Conservation (phyloP, 2,888 invertebrate genomes). For the Spodoptera exigua region DNA sequence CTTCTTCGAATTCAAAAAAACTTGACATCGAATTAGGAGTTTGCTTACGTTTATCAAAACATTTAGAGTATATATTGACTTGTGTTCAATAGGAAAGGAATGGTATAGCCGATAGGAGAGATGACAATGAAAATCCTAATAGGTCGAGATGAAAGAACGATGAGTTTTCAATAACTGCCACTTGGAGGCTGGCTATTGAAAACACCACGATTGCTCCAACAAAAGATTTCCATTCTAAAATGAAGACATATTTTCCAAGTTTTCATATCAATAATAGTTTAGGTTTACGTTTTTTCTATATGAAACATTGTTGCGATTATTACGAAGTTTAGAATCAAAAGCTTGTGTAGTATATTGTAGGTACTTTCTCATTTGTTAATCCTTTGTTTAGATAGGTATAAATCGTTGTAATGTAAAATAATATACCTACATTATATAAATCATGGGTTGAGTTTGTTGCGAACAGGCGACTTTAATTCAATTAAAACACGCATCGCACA, state of each 20-base stretch:
- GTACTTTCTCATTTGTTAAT: slow-evolving; percentile 15
- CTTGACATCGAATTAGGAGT: slow-evolving; percentile 34
- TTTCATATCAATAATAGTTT: slow-evolving; percentile 31
- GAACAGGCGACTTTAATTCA: too few relatives aligned
- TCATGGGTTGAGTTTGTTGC: too few relatives aligned
- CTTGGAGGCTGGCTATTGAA: slow-evolving; percentile 49
- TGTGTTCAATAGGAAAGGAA: not conserved
- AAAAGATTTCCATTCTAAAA: slow-evolving; percentile 61
- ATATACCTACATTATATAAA: too few relatives aligned
- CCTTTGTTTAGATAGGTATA: slow-evolving; percentile 60
- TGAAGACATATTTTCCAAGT: slow-evolving; percentile 58
- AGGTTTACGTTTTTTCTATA: slow-evolving; percentile 25
- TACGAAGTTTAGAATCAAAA: slow-evolving; percentile 70
- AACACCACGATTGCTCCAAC: slow-evolving; percentile 44
- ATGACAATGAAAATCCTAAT: slow-evolving; percentile 38
- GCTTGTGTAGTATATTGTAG: slow-evolving; percentile 50
- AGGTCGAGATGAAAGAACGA: slow-evolving; percentile 36
- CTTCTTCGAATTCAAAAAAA: slow-evolving; percentile 24
- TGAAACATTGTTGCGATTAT: slow-evolving; percentile 67
- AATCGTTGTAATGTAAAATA: too few relatives aligned
- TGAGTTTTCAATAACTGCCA: slow-evolving; percentile 46
- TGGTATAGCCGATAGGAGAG: slow-evolving; percentile 16
- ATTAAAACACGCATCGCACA: too few relatives aligned
- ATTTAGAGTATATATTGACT: slow-evolving; percentile 8
- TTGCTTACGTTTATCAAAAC: slow-evolving; percentile 14